These are phyloP conservation scores for Numenius phaeopus DNA, from an alignment of 2,797 vertebrate genomes.

Conservation along the genomic window DNA sequence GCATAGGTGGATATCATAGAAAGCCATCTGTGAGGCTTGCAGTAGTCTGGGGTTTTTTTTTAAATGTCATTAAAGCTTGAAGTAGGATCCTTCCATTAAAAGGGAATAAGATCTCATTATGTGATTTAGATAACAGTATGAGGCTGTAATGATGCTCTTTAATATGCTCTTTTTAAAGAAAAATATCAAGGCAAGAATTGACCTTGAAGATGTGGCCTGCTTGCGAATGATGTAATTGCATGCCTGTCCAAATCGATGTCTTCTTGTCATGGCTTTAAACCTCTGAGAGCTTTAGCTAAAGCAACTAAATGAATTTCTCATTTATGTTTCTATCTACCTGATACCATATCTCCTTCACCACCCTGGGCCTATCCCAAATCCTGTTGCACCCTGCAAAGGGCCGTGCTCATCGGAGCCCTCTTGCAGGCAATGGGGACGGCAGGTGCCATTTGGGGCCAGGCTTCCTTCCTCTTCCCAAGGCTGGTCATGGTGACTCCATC, in stretches of 20 bases:
- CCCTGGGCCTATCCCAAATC: neutral
- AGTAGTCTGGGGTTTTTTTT: neutral
- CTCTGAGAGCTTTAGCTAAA: neutral
- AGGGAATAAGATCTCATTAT: constrained; percentile 40
- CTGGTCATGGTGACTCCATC: neutral
- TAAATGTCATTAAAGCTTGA: constrained; percentile 46
- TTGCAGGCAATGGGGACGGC: neutral
- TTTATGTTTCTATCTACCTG: neutral
- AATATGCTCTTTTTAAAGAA: constrained; percentile 14
- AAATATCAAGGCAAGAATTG: neutral
- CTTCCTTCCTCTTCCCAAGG: neutral
- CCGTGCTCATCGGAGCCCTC: neutral
- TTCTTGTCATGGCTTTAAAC: neutral
- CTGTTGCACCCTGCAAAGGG: neutral
- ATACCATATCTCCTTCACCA: neutral
- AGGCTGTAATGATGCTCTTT: constrained; percentile 23
- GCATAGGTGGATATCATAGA: constrained; percentile 34
- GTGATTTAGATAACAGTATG: constrained; percentile 12
- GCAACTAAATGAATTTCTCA: neutral
- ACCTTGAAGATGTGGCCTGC: neutral
- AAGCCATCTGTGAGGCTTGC: constrained; percentile 36
- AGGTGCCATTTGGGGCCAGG: fast-evolving
- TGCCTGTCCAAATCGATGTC: neutral
- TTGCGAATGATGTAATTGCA: neutral
- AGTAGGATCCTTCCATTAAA: constrained; percentile 43